These are phyloP conservation scores for Rhinoderma darwinii DNA, from an alignment of 2,113 vertebrate species.

Conservation along the genomic window DNA sequence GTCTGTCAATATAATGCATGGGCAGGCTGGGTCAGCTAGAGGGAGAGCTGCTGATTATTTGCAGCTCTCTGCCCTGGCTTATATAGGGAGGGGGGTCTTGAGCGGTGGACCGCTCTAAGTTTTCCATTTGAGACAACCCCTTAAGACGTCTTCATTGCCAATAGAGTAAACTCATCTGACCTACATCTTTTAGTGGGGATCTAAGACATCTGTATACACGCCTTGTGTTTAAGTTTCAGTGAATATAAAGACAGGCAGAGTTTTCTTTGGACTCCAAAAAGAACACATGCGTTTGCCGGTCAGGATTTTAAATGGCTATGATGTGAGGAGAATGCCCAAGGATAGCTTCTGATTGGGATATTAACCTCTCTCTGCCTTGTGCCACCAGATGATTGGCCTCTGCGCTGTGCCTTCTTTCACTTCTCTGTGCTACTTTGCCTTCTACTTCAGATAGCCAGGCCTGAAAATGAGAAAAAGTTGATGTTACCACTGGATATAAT, in stretches of 20 bases:
- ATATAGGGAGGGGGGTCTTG: too few species aligned
- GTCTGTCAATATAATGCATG: too few species aligned
- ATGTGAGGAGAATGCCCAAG: background rate
- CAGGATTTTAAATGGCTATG: background rate
- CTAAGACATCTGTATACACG: background rate
- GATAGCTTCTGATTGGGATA: conserved; percentile 43
- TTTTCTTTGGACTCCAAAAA: background rate
- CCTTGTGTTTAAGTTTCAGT: too few species aligned
- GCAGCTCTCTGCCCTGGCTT: too few species aligned
- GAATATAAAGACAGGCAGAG: too few species aligned
- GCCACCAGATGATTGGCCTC: conserved; percentile 94
- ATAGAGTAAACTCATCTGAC: too few species aligned
- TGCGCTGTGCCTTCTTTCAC: conserved; percentile 90
- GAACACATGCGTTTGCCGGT: background rate
- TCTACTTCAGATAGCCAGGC: conserved; percentile 96
- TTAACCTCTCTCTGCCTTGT: conserved; percentile 94
- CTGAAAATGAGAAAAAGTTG: conserved; percentile 68
- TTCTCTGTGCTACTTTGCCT: conserved; percentile 89
- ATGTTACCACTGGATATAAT: background rate
- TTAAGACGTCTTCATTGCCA: too few species aligned
- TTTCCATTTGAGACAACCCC: too few species aligned
- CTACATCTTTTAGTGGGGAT: background rate
- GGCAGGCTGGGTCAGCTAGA: too few species aligned
- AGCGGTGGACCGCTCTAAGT: too few species aligned
- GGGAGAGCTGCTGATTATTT: too few species aligned